Conservation (phyloP, 2,888 invertebrate genomes). For the Pediacus dermestoides region DNA sequence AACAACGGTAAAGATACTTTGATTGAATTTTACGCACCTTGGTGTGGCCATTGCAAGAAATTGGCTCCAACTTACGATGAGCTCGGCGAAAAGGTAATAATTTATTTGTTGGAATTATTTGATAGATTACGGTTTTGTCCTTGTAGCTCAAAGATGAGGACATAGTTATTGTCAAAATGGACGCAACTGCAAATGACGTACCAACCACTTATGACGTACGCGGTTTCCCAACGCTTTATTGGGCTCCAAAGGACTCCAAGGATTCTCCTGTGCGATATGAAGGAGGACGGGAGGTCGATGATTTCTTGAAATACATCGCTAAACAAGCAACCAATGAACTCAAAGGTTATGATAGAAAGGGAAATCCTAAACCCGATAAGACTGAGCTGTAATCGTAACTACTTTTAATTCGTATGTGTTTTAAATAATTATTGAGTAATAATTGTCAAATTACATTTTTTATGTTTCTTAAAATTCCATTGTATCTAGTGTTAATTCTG, state of each 20-base stretch:
- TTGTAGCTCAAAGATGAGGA: constrained; percentile 61
- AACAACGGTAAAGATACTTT: constrained; percentile 90
- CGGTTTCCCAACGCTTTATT: constrained; percentile 97
- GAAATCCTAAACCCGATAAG: constrained; percentile 59
- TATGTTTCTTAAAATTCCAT: too few species aligned
- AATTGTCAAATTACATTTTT: too few species aligned
- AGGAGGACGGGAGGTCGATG: constrained; percentile 89
- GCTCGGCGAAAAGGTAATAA: constrained; percentile 73
- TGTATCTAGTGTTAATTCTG: too few species aligned
- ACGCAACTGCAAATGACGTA: constrained; percentile 98
- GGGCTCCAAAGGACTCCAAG: constrained; percentile 83
- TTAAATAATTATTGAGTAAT: too few species aligned
- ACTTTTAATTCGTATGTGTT: too few species aligned
- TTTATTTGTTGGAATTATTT: constrained; percentile 4
- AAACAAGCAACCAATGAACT: constrained; percentile 87
- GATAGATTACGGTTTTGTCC: constrained; percentile 11
- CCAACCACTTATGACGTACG: constrained; percentile 85
- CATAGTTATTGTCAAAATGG: constrained; percentile 93
- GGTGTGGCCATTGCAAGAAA: constrained; percentile 99
- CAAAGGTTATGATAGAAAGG: constrained; percentile 81
- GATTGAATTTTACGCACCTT: constrained; percentile 98
- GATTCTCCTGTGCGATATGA: constrained; percentile 80
- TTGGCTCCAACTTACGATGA: constrained; percentile 92
- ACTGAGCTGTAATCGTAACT: constrained; percentile 63
- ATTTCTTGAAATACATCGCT: constrained; percentile 92